A percentile compares a stretch with the other conserved stretches of the same genome.
Conservation (phyloP, 2,888 invertebrate genomes). For the Cybosia mesomella region DNA sequence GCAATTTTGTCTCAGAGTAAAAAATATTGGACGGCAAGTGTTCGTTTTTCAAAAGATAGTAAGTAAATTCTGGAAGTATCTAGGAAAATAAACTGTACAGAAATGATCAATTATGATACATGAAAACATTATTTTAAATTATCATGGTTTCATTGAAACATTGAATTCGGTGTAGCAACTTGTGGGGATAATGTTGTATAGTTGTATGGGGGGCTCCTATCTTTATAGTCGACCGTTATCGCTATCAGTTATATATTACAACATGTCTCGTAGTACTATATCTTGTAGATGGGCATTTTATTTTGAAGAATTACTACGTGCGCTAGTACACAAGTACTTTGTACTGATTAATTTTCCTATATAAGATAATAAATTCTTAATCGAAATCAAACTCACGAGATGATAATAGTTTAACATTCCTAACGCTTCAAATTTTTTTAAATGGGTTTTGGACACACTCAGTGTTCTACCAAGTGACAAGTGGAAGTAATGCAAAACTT, state of each 20-base stretch:
- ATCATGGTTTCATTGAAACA: not conserved
- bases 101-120: not conserved
- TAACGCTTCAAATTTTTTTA: not conserved
- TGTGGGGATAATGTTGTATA: not conserved
- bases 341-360: conserved; percentile 3
- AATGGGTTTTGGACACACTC: not conserved
- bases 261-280: conserved; percentile 38
- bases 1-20: too few relatives aligned
- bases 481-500: too few relatives aligned
- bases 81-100: too few relatives aligned
- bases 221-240: conserved; percentile 29
- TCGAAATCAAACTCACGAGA: conserved; percentile 1
- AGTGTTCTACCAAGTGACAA: not conserved
- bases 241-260: conserved; percentile 36
- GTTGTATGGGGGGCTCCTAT: conserved; percentile 18
- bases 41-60: not conserved
- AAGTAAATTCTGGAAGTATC: too few relatives aligned
- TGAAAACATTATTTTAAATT: not conserved
- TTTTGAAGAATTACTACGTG: conserved; percentile 7
- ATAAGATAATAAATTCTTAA: conserved; percentile 3
- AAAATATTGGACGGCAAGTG: not conserved
- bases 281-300: conserved; percentile 33
- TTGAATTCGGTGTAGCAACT: too few relatives aligned
- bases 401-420: not conserved
- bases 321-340: not conserved